Evolutionary conservation across 2,888 invertebrate genomes (phyloP).

Genomic region (Stramonita haemastoma): DNA sequence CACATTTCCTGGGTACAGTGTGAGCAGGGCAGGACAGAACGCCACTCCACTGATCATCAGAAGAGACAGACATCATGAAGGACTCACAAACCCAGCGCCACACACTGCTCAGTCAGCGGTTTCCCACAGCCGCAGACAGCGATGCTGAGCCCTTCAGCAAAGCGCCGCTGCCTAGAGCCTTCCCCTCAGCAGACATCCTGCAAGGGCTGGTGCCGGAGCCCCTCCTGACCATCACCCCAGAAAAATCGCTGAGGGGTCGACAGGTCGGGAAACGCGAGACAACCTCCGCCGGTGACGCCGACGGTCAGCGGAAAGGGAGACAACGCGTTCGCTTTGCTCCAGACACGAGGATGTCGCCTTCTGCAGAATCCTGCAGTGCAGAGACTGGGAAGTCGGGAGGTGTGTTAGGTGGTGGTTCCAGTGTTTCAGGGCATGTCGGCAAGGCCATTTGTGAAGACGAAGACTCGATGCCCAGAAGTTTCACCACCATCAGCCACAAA

Average conservation of each 20-base stretch:
- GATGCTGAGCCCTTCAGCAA: slow-evolving; percentile 17
- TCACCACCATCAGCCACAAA: slow-evolving; percentile 18
- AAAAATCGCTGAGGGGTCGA: slow-evolving; percentile 49
- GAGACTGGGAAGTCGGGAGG: background rate
- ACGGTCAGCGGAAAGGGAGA: background rate
- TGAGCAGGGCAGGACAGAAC: too few relatives aligned
- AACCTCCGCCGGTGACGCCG: background rate
- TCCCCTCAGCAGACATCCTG: background rate
- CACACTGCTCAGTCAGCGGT: background rate
- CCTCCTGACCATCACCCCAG: slow-evolving; percentile 63
- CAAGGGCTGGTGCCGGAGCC: slow-evolving; percentile 56
- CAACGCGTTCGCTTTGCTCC: slow-evolving; percentile 34
- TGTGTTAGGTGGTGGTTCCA: background rate
- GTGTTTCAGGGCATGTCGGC: background rate
- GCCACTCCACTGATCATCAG: too few relatives aligned
- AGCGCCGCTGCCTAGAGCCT: slow-evolving; percentile 48
- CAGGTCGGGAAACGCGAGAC: background rate
- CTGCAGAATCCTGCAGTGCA: background rate
- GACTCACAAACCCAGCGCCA: background rate
- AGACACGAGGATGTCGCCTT: slow-evolving; percentile 26
- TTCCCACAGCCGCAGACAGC: background rate
- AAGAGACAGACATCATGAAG: slow-evolving; percentile 3
- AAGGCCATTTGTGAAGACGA: background rate
- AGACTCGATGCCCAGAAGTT: background rate
- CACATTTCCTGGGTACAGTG: too few relatives aligned